Percentiles rank a stretch among this genome's conserved stretches.
Conservation (phyloP, 1,140 invertebrate genomes). For the Drosophila sucinea region DNA sequence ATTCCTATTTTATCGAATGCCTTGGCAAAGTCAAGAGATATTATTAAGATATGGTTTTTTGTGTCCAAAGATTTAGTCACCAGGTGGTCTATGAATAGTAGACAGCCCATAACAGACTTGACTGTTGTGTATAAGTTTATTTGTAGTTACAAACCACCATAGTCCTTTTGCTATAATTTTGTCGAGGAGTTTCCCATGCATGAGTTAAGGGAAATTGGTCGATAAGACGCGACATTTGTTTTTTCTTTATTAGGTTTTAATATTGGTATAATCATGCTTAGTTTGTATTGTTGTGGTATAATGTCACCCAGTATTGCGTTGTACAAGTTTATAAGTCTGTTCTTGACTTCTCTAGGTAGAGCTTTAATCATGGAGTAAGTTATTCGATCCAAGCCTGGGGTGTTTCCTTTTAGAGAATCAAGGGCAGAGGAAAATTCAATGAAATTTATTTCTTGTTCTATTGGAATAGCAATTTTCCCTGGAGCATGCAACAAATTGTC, state of each 20-base stretch:
- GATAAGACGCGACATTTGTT: conserved; percentile 19
- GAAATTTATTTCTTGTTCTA: conserved; percentile 19
- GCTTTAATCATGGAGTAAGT: conserved; percentile 34
- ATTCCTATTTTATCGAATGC: conserved; percentile 34
- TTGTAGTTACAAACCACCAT: conserved; percentile 15
- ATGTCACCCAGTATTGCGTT: conserved; percentile 22
- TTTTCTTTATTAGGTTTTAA: conserved; percentile 26
- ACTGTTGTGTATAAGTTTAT: no score
- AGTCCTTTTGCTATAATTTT: conserved; percentile 38
- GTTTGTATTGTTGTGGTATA: conserved; percentile 36
- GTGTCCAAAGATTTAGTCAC: conserved; percentile 5
- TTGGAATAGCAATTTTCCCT: conserved; percentile 1
- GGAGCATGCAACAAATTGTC: no score
- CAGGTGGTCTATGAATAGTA: conserved; percentile 31
- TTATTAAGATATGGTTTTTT: conserved; percentile 26
- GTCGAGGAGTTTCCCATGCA: conserved; percentile 27
- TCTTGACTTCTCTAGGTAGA: background rate
- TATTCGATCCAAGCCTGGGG: conserved; percentile 26
- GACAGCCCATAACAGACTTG: conserved; percentile 12
- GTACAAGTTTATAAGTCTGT: conserved; percentile 17
- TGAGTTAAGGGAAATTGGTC: conserved; percentile 32
- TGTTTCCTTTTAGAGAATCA: conserved; percentile 18
- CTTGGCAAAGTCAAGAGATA: conserved; percentile 39
- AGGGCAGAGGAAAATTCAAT: conserved; percentile 17
- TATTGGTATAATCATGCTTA: conserved; percentile 20